phyloP scores from a whole-genome alignment of 2,113 vertebrate species.

The Oryzias celebensis region DNA sequence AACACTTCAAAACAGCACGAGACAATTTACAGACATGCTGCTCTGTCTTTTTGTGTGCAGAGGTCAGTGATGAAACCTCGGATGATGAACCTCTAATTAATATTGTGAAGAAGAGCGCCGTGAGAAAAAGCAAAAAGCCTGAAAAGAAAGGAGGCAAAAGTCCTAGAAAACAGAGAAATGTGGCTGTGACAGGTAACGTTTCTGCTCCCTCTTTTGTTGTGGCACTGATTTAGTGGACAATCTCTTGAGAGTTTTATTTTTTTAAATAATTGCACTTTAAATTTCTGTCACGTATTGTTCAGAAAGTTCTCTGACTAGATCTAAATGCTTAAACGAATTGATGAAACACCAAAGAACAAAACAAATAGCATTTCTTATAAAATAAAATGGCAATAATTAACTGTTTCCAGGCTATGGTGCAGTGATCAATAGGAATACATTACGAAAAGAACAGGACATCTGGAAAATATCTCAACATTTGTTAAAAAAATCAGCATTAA shows the following conservation, averaged over 20 bases:
- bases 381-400: too few species aligned
- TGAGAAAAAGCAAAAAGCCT: conserved; percentile 12
- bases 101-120: conserved; percentile 24
- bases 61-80: conserved; percentile 37
- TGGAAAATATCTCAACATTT: too few species aligned
- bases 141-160: conserved; percentile 2
- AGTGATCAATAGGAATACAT: too few species aligned
- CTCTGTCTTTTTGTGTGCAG: conserved; percentile 30
- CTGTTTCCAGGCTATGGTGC: too few species aligned
- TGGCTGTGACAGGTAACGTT: conserved; percentile 17
- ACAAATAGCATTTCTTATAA: too few species aligned
- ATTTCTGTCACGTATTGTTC: too few species aligned
- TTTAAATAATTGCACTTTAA: too few species aligned
- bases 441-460: too few species aligned
- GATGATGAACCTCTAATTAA: conserved; percentile 54
- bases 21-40: neutral
- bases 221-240: neutral
- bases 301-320: too few species aligned
- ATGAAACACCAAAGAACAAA: too few species aligned
- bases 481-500: too few species aligned
- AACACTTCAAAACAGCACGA: neutral
- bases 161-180: conserved; percentile 26
- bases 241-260: neutral
- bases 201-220: neutral
- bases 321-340: too few species aligned